Conservation (phyloP, 2,888 invertebrate genomes). For the Drosophila mayaguana region DNA sequence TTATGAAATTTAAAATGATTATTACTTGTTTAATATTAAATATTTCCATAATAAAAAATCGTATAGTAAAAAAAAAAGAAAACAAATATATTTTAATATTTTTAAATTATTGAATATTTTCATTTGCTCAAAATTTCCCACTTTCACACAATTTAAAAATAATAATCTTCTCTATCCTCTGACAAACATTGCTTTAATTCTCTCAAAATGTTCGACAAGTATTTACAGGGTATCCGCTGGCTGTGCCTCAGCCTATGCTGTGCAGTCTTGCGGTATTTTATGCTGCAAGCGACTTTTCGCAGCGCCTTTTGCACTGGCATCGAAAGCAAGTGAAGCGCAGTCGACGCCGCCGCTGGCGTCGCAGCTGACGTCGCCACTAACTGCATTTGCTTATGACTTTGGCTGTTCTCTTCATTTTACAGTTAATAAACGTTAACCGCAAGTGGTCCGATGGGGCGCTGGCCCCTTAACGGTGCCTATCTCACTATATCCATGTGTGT, state of each 20-base stretch:
- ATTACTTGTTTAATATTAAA: too few relatives aligned
- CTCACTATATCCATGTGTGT: background rate
- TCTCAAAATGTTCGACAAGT: too few relatives aligned
- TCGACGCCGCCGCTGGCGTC: conserved; percentile 8
- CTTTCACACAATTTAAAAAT: background rate
- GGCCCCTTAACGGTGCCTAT: conserved; percentile 26
- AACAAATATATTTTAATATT: too few relatives aligned
- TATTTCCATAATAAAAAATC: too few relatives aligned
- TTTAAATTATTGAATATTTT: too few relatives aligned
- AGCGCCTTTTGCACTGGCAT: conserved; percentile 22
- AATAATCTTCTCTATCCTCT: too few relatives aligned
- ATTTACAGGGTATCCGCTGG: conserved; percentile 2
- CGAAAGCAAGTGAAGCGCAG: conserved; percentile 36
- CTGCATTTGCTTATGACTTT: conserved; percentile 45
- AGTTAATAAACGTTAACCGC: conserved; percentile 71
- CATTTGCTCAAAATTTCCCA: too few relatives aligned
- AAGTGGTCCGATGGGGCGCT: conserved; percentile 37
- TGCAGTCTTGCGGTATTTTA: conserved; percentile 1
- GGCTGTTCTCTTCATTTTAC: conserved; percentile 42
- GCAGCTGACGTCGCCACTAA: conserved; percentile 18
- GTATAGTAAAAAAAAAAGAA: too few relatives aligned
- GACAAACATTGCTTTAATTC: background rate
- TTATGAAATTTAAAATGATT: too few relatives aligned
- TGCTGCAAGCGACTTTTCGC: conserved; percentile 18
- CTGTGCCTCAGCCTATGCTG: too few relatives aligned